Evolutionary conservation across 2,113 vertebrate species (phyloP), one percentile per base, ranked within the genome.

Genomic region (Chiloscyllium plagiosum): DNA sequence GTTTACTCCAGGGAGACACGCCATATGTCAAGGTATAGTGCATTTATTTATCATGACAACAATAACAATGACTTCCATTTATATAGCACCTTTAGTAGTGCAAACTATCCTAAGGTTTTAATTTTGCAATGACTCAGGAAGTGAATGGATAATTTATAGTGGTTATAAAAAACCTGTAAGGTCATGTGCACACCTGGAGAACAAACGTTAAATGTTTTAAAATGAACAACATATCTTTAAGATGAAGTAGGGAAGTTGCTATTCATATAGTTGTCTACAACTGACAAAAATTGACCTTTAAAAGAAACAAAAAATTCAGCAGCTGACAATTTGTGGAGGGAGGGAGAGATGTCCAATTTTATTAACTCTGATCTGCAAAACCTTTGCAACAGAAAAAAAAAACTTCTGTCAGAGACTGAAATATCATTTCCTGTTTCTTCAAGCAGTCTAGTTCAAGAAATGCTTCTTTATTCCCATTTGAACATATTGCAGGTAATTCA

Each of bases 251-350:
- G 89, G n/a, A 93, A 93, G 65, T 68, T 93, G 8, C 61, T 93
- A 93, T 65, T 93, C 61, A 42, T 93, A n/a, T 93, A 93, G 89
- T 65, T 93, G 61, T 66, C 61, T 61, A 68, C 61, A n/a, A 93
- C 89, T 93, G 61, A 37, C 89, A 66, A 93, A 93, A 93, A 66
- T 37, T 93, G 89, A 93, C 89, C 89, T 93, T 93, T 93, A 22
- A 68, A 66, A 93, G 65, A 93, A 93, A 92, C 87, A 92, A 90
- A 90, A 65, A 93, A 42, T 93, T 68, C 89, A 68, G 89, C 89
- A 68, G 61, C 37, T 65, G 89, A n/a, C 61, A 68, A 66, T 93
- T 68, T 93, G 61, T 93, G 33, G n/a, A 47, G 42, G 42, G 42
- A 47, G 61, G 78, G n/a, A 6, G 20, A 92, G 37, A 66, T 93